Base-by-base conservation (phyloP, 2,888 invertebrate species). In the Pollenia angustigena region DNA sequence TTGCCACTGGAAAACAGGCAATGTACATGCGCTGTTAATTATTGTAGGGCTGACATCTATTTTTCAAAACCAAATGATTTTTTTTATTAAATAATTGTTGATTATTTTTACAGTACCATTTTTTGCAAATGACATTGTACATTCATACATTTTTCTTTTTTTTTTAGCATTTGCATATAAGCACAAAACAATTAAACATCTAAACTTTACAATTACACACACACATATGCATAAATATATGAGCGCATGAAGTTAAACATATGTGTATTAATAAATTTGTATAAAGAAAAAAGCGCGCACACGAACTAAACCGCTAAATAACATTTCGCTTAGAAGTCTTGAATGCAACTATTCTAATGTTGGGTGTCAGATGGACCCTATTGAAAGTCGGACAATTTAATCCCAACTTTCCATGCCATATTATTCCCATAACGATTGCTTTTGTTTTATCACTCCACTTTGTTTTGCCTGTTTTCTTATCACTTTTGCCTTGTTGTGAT, bases 1-100 rank as follows among this genome's bases (percentile, higher is more conserved):
- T 56, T 46, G 71, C 32, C 48, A 74, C 32, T 46, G 48, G 18
- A 60, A 69, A 60, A n/a, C 40, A 11, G 0, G 0, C 12, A 52
- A 11, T 14, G 52, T 42, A 75, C 75, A 52, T 75, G 75, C 75
- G 75, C 52, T 42, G 14, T 75, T 16, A 52, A 32, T 14, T 11
- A 16, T 62, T 62, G 16, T 7, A 18, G 3, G 8, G 8, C 10
- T 10, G 62, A 42, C 62, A 62, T 62, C 62, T 62, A 16, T 62
- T 44, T 62, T 9, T 62, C 62, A 62, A 42, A n/a, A 44, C 16
- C 16, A 44, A 11, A 10, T 2, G 7, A 58, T 12, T 32, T 12
- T 4, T 58, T 58, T 7, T 32, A 32, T 23, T 23, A 32, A 58
- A 58, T 58, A 58, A 32, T 58, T 58, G 58, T 58, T 58, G 58